Evolutionary conservation across 2,888 invertebrate species (phyloP).

Genomic region (Syrphus vitripennis): DNA sequence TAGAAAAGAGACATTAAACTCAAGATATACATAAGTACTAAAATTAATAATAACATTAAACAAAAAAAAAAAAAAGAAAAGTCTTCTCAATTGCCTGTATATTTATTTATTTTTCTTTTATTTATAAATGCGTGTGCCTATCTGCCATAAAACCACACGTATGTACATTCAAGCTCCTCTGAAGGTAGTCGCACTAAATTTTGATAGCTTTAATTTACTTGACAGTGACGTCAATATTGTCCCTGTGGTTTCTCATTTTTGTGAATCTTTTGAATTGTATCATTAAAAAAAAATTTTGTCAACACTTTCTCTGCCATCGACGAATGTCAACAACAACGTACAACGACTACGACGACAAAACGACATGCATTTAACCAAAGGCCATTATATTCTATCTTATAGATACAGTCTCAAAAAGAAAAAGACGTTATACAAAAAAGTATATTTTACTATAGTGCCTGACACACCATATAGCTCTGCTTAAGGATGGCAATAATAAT

Average conservation of each 20-base stretch:
- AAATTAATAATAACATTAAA: not conserved
- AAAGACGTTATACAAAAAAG: slow-evolving; percentile 6
- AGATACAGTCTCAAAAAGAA: not conserved
- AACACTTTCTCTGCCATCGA: not conserved
- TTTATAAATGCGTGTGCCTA: slow-evolving; percentile 32
- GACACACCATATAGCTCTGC: not conserved
- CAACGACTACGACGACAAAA: too few species aligned
- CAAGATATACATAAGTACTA: not conserved
- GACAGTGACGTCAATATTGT: slow-evolving; percentile 59
- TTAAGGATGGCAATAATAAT: slow-evolving; percentile 8
- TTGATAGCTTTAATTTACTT: slow-evolving; percentile 51
- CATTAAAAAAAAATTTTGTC: slow-evolving; percentile 49
- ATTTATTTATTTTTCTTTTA: slow-evolving; percentile 14
- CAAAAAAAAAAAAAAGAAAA: not conserved
- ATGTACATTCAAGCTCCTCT: not conserved
- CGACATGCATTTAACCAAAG: slow-evolving; percentile 21
- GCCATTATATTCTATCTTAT: not conserved
- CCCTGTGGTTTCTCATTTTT: slow-evolving; percentile 29
- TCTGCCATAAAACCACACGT: not conserved
- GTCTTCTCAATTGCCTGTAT: not conserved
- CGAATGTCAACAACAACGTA: not conserved
- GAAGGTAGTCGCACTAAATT: slow-evolving; percentile 40
- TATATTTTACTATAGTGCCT: not conserved
- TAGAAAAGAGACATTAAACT: not conserved
- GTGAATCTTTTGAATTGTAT: slow-evolving; percentile 16